A percentile compares a stretch with the other conserved stretches of the same genome.
phyloP scores from a whole-genome alignment of 2,113 vertebrate genomes.

The Megaceryle maxima region DNA sequence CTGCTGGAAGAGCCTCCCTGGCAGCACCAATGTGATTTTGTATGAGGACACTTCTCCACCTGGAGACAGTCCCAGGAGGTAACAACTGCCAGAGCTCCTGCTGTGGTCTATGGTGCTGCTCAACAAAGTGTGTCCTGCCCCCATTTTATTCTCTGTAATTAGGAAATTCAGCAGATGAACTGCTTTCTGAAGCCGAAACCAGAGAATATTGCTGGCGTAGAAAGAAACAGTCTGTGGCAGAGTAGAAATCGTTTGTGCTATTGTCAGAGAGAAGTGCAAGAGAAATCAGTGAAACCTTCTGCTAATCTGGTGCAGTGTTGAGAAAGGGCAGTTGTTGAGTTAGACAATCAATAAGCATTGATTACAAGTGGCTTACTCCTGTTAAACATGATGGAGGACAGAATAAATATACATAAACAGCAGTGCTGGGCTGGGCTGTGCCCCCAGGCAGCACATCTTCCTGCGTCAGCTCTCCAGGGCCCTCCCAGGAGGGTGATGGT shows the following conservation, averaged over 20 bases:
- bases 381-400: neutral
- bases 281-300: neutral
- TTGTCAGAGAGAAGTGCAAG: neutral
- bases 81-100: neutral
- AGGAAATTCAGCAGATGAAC: neutral
- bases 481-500: rapidly evolving
- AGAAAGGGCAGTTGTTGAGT: neutral
- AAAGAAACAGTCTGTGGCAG: neutral
- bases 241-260: neutral
- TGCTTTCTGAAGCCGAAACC: neutral
- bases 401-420: neutral
- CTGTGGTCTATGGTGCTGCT: neutral
- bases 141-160: neutral
- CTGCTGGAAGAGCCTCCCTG: neutral
- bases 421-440: neutral
- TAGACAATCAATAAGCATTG: neutral
- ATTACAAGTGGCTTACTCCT: neutral
- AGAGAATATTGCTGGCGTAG: neutral
- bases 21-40: neutral
- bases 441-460: neutral
- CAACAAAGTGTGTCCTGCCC: neutral
- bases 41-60: neutral
- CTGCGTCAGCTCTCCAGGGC: rapidly evolving
- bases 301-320: neutral
- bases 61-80: neutral